Evolutionary conservation across 2,888 invertebrate genomes (phyloP).

Genomic region (Rhagonycha lutea): DNA sequence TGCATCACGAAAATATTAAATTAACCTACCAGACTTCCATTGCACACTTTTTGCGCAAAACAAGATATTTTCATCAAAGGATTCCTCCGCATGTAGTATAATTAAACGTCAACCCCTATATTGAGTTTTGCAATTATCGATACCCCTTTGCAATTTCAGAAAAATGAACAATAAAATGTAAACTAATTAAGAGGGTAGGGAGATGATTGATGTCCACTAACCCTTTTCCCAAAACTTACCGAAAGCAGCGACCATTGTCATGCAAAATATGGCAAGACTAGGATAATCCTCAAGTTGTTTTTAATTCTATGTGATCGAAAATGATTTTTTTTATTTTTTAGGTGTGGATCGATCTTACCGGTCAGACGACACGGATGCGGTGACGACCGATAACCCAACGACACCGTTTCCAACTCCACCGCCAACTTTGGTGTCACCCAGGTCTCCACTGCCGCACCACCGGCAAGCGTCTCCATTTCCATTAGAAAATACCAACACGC

Average conservation of each 20-base stretch:
- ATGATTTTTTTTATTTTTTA: slow-evolving; percentile 48
- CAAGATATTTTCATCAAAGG: background rate
- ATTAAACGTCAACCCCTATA: background rate
- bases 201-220: background rate
- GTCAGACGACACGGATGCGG: slow-evolving; percentile 71
- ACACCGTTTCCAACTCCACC: slow-evolving; percentile 61
- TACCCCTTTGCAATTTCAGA: background rate
- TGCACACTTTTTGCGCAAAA: background rate
- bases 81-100: background rate
- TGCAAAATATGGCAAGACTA: background rate
- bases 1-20: background rate
- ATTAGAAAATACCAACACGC: slow-evolving; percentile 67
- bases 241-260: background rate
- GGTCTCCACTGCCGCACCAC: slow-evolving; percentile 64
- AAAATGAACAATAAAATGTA: background rate
- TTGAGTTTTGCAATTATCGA: background rate
- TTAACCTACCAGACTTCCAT: background rate
- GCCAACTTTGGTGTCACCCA: slow-evolving; percentile 57
- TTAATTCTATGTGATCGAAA: background rate
- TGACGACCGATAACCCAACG: slow-evolving; percentile 60
- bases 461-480: slow-evolving; percentile 74
- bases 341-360: slow-evolving; percentile 75
- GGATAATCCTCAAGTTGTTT: background rate
- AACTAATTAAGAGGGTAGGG: background rate
- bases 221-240: background rate